Conservation (phyloP, 1,140 invertebrate species). For the Pseudomyrmex sp. region DNA sequence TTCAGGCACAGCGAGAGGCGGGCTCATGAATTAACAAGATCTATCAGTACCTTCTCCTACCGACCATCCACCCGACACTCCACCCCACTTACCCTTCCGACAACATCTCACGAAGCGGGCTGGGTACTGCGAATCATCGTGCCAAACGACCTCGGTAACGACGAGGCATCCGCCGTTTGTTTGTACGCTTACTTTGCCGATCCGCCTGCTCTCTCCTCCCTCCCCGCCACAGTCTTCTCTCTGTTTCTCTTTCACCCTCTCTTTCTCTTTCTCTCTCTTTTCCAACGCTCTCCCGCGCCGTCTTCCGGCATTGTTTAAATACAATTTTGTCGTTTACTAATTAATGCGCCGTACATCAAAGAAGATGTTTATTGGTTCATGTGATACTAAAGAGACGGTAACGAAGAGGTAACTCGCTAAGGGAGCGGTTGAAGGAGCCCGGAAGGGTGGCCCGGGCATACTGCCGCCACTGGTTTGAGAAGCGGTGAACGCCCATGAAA, state of each 20-base stretch:
- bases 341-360: conserved; percentile 86
- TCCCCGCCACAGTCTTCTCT: background rate
- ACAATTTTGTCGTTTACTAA: conserved; percentile 87
- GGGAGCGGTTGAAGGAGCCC: conserved; percentile 81
- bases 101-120: conserved; percentile 60
- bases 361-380: conserved; percentile 86
- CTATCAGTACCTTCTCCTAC: conserved; percentile 74
- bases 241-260: conserved; percentile 20
- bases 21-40: conserved; percentile 80
- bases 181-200: conserved; percentile 79
- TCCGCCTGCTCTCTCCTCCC: conserved; percentile 50
- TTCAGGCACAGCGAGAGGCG: conserved; percentile 76
- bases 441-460: conserved; percentile 66
- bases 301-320: conserved; percentile 85
- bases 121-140: conserved; percentile 72
- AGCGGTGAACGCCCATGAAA: conserved; percentile 67
- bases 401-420: conserved; percentile 84
- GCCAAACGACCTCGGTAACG: conserved; percentile 73
- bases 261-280: conserved; percentile 48
- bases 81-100: conserved; percentile 30
- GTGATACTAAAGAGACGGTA: conserved; percentile 86
- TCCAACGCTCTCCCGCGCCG: conserved; percentile 61
- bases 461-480: conserved; percentile 39
- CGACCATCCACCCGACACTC: conserved; percentile 51
- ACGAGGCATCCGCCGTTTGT: conserved; percentile 75